phyloP scores from a whole-genome alignment of 30 jellyfish, hydroid and myxozoan genomes.

The Clytia hemisphaerica region DNA sequence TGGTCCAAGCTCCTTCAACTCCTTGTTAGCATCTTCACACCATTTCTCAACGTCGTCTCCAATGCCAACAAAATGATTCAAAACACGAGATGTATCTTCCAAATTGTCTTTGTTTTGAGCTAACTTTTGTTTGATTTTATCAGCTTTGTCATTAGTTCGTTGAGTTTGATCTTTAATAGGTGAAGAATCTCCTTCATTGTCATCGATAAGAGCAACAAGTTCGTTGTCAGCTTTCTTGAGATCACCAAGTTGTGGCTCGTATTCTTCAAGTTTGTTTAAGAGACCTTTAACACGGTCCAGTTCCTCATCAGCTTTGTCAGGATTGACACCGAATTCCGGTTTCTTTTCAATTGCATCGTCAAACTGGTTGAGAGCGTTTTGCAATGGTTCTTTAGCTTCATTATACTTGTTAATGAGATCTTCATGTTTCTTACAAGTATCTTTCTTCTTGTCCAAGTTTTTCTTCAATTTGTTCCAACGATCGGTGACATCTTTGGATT shows the following conservation, averaged over 20 bases:
- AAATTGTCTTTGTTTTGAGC: conserved; percentile 24
- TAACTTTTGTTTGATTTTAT: conserved; percentile 25
- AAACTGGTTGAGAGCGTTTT: conserved; percentile 38
- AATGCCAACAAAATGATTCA: conserved; percentile 31
- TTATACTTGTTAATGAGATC: conserved; percentile 18
- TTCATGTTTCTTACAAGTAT: not conserved
- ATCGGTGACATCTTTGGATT: conserved; percentile 29
- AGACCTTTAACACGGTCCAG: conserved; percentile 59
- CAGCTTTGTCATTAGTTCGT: conserved; percentile 31
- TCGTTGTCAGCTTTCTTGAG: conserved; percentile 37
- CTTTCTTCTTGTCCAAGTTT: conserved; percentile 20
- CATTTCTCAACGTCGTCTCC: conserved; percentile 35
- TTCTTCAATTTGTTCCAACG: conserved; percentile 52
- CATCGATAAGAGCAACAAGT: conserved; percentile 32
- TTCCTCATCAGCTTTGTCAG: conserved; percentile 53
- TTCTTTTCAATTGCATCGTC: conserved; percentile 44
- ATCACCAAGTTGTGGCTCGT: conserved; percentile 39
- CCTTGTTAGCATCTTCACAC: conserved; percentile 49
- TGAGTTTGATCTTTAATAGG: conserved; percentile 32
- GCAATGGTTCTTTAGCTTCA: conserved; percentile 34
- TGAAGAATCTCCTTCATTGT: conserved; percentile 40
- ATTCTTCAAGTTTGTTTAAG: conserved; percentile 25
- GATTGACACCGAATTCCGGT: conserved; percentile 48
- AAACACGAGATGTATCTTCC: conserved; percentile 45
- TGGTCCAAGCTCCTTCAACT: conserved; percentile 31